Conservation (phyloP, 2,888 invertebrate genomes). For the Scaptomyza parva region DNA sequence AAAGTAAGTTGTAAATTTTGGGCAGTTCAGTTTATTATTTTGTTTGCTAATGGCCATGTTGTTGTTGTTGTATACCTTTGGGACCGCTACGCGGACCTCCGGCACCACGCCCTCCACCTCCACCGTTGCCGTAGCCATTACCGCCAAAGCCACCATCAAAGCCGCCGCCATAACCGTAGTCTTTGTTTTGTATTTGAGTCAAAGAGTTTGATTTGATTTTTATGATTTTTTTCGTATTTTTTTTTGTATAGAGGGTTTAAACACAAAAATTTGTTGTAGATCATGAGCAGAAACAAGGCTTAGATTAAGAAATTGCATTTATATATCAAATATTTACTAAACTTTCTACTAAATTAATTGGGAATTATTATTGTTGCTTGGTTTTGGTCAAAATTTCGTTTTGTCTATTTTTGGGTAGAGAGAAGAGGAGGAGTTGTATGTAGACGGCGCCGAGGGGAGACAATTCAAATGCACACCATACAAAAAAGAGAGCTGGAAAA, state of each 20-base stretch:
- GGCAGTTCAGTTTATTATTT: slow-evolving; percentile 1
- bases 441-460: slow-evolving; percentile 56
- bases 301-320: slow-evolving; percentile 33
- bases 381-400: slow-evolving; percentile 72
- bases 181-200: slow-evolving; percentile 82
- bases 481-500: slow-evolving; percentile 68
- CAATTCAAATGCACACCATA: slow-evolving; percentile 75
- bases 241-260: slow-evolving; percentile 29
- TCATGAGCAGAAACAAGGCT: slow-evolving; percentile 46
- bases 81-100: slow-evolving; percentile 92
- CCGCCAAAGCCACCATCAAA: slow-evolving; percentile 91
- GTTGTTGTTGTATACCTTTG: slow-evolving; percentile 89
- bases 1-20: slow-evolving; percentile 16
- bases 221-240: slow-evolving; percentile 12
- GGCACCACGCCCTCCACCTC: slow-evolving; percentile 90
- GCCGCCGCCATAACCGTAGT: slow-evolving; percentile 87
- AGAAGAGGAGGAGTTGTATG: not conserved
- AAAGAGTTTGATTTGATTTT: slow-evolving; percentile 7
- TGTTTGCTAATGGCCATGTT: slow-evolving; percentile 26
- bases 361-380: slow-evolving; percentile 27
- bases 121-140: slow-evolving; percentile 93
- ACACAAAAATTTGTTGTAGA: slow-evolving; percentile 53
- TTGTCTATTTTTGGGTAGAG: slow-evolving; percentile 22
- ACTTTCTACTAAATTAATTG: slow-evolving; percentile 11
- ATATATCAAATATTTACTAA: slow-evolving; percentile 20